phyloP scores from a whole-genome alignment of 2,797 vertebrate species.

The Chrysocyon brachyurus region DNA sequence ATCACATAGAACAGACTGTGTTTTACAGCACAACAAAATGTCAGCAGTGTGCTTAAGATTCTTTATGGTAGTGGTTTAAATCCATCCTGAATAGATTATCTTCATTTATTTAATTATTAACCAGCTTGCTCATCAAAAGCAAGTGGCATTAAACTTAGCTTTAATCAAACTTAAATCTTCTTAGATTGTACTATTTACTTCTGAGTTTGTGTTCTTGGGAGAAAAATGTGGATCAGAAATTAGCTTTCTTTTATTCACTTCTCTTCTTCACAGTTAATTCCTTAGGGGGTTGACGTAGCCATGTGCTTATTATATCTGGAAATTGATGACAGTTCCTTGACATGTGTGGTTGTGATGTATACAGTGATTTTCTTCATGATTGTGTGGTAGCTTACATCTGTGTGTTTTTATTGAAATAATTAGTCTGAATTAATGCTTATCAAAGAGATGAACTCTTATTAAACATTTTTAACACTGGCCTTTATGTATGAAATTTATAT shows the following conservation, averaged over 20 bases:
- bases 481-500: constrained; percentile 61
- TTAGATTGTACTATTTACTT: neutral
- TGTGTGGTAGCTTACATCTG: constrained; percentile 30
- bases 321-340: neutral
- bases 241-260: neutral
- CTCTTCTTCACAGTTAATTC: constrained; percentile 10
- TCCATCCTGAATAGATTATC: constrained; percentile 43
- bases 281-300: neutral
- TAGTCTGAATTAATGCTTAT: constrained; percentile 68
- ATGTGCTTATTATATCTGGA: neutral
- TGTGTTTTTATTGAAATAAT: constrained; percentile 57
- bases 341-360: neutral
- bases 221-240: neutral
- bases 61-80: constrained; percentile 44
- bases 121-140: constrained; percentile 72
- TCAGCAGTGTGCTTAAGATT: constrained; percentile 18
- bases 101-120: constrained; percentile 75
- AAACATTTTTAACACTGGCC: constrained; percentile 1
- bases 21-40: constrained; percentile 56
- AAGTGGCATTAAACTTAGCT: constrained; percentile 64
- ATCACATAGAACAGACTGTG: neutral
- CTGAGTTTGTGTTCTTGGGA: neutral
- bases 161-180: constrained; percentile 52
- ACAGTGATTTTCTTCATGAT: neutral
- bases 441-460: constrained; percentile 51